Evolutionary conservation across 2,113 vertebrate genomes (phyloP).

Genomic region (Leiothrix lutea): DNA sequence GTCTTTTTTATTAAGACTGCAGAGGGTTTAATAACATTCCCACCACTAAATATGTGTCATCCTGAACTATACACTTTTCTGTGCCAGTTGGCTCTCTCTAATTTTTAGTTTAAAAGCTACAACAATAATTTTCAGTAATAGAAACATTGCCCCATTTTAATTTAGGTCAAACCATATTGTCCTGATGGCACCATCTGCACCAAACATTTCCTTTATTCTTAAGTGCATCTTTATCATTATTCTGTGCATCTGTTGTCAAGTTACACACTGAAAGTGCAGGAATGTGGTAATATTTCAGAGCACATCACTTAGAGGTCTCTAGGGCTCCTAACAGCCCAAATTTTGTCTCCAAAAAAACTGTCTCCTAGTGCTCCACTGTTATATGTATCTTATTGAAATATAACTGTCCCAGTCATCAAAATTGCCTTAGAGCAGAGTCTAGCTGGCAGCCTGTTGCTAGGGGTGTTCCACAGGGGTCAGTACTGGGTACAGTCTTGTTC

Average conservation of each 20-base stretch:
- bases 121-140: background rate
- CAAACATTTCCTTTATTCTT: background rate
- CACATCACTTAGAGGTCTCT: background rate
- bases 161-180: background rate
- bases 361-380: background rate
- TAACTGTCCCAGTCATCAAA: background rate
- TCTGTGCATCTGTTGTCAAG: background rate
- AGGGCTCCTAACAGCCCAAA: background rate
- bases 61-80: background rate
- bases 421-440: background rate
- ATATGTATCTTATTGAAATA: background rate
- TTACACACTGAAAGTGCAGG: background rate
- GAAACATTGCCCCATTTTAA: background rate
- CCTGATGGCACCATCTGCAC: background rate
- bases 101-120: background rate
- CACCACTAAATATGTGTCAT: background rate
- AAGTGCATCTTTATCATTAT: background rate
- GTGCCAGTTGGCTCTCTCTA: background rate
- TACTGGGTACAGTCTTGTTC: background rate
- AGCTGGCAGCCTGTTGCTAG: background rate
- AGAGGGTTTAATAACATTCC: background rate
- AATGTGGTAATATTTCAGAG: background rate
- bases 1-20: background rate
- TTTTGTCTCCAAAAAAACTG: background rate
- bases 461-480: background rate